Evolutionary conservation across 2,797 vertebrate genomes (phyloP).

Genomic region (Meda fulgida): DNA sequence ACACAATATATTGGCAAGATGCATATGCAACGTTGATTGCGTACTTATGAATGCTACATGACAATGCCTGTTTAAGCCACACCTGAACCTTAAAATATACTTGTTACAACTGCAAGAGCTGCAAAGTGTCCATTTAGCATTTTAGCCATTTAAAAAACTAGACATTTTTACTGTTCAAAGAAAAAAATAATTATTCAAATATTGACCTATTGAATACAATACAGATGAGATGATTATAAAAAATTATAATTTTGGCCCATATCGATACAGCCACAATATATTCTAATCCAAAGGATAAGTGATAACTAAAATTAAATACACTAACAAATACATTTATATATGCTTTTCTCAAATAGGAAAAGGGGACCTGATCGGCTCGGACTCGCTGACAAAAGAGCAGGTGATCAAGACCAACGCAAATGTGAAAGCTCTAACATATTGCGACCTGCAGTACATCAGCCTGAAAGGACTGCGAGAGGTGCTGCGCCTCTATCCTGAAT

Average conservation of each 20-base stretch:
- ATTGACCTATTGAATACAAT: background rate
- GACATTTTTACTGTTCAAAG: background rate
- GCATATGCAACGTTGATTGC: constrained; percentile 2
- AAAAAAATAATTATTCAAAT: background rate
- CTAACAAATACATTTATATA: background rate
- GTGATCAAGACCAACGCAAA: constrained; percentile 91
- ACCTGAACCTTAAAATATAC: background rate
- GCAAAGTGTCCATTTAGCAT: background rate
- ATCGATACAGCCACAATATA: background rate
- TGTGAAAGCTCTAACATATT: constrained; percentile 90
- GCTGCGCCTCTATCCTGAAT: constrained; percentile 87
- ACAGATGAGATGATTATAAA: background rate
- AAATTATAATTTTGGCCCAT: background rate
- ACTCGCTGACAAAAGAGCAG: constrained; percentile 84
- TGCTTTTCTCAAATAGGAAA: constrained; percentile 76
- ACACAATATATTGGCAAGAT: background rate
- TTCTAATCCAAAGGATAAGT: background rate
- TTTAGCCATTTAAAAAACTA: background rate
- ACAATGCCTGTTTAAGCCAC: background rate
- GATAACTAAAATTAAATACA: background rate
- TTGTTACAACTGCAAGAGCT: background rate
- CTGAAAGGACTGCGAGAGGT: constrained; percentile 86
- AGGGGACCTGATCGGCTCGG: constrained; percentile 89
- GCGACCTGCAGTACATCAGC: constrained; percentile 89
- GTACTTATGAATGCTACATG: constrained; percentile 6